Conservation (phyloP, 2,797 vertebrate species). For the Strix occidentalis region DNA sequence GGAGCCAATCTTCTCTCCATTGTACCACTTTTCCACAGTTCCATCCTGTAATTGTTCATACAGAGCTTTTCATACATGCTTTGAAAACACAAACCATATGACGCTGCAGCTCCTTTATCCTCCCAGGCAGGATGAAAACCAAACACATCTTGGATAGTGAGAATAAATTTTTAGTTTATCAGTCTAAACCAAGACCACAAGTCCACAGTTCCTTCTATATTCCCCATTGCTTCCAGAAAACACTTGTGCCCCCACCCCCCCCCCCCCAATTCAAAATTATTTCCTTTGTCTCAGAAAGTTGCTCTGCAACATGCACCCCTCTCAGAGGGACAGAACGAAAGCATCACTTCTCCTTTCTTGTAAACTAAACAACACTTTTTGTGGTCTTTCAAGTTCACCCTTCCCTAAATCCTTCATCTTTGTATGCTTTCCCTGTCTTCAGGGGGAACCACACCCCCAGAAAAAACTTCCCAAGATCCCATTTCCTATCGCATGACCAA, state of each 20-base stretch:
- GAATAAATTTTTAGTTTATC: slow-evolving; percentile 31
- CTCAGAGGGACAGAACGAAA: not conserved
- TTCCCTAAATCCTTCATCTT: not conserved
- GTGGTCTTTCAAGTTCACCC: not conserved
- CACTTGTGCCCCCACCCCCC: not conserved
- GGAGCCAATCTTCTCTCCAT: slow-evolving; percentile 11
- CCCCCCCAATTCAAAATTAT: not conserved
- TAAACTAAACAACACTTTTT: not conserved
- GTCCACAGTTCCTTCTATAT: rapidly evolving
- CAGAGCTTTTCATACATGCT: slow-evolving; percentile 18
- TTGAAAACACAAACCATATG: slow-evolving; percentile 31
- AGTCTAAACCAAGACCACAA: not conserved
- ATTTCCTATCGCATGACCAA: not conserved
- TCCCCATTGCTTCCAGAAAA: not conserved
- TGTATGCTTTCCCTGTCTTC: not conserved
- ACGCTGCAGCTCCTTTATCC: slow-evolving; percentile 21
- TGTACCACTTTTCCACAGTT: slow-evolving; percentile 37
- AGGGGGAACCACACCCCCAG: not conserved
- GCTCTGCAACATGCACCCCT: not conserved
- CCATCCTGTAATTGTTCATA: slow-evolving; percentile 43
- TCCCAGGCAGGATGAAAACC: slow-evolving; percentile 26
- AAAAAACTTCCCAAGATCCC: not conserved
- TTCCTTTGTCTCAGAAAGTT: not conserved
- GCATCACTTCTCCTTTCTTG: not conserved
- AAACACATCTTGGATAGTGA: slow-evolving; percentile 17